phyloP scores from a whole-genome alignment of 2,797 vertebrate species.

The Crypturellus tataupa region DNA sequence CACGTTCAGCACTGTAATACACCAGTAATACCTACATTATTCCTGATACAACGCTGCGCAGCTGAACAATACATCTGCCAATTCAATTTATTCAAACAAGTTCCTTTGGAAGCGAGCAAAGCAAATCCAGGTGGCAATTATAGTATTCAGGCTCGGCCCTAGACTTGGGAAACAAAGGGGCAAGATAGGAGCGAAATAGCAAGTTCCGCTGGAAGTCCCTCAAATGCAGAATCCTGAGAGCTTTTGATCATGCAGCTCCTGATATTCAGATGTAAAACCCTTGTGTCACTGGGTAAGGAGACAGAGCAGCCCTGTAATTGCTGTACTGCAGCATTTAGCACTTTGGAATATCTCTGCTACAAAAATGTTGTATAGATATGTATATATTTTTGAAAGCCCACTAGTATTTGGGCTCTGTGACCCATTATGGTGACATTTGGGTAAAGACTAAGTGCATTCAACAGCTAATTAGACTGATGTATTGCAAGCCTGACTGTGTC shows the following conservation, averaged over 20 bases:
- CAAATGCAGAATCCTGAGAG: neutral
- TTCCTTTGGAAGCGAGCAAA: slow-evolving; percentile 70
- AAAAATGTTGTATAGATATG: neutral
- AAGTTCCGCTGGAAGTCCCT: slow-evolving; percentile 52
- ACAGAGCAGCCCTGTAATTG: neutral
- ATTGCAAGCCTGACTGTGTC: neutral
- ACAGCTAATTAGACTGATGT: neutral
- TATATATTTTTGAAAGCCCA: neutral
- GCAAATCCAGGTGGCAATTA: slow-evolving; percentile 68
- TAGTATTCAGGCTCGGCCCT: slow-evolving; percentile 24
- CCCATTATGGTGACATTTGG: neutral
- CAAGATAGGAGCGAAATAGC: slow-evolving; percentile 48
- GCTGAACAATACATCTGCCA: slow-evolving; percentile 62
- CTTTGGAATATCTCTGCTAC: neutral
- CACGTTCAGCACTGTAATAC: neutral
- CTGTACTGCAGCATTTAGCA: neutral
- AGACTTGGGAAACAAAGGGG: slow-evolving; percentile 42
- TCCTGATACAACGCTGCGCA: slow-evolving; percentile 40
- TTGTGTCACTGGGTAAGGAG: slow-evolving; percentile 62
- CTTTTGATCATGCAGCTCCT: slow-evolving; percentile 9
- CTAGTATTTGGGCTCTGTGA: neutral
- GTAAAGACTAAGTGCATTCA: neutral
- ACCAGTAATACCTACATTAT: slow-evolving; percentile 39
- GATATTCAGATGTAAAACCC: slow-evolving; percentile 29
- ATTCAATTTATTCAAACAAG: slow-evolving; percentile 71